Percentiles rank a stretch among this genome's conserved stretches.
phyloP scores from a whole-genome alignment of 2,113 vertebrate species.

The Mesoclemmys tuberculata region DNA sequence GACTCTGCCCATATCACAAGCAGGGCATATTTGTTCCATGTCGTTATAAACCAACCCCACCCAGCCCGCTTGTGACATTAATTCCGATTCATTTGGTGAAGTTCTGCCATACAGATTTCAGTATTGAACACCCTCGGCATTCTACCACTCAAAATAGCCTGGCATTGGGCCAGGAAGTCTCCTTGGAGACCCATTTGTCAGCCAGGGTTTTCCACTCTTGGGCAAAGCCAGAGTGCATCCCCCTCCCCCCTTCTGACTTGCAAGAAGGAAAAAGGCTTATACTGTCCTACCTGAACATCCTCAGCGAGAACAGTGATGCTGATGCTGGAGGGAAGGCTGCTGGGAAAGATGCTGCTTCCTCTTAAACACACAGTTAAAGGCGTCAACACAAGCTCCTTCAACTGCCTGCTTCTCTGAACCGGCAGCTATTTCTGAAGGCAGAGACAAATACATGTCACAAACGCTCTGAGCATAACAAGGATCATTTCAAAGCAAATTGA shows the following conservation, averaged over 20 bases:
- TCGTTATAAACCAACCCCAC: not conserved
- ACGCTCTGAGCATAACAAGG: not conserved
- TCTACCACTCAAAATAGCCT: not conserved
- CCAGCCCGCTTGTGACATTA: not conserved
- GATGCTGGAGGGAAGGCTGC: not conserved
- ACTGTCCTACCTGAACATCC: not conserved
- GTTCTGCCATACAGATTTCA: not conserved
- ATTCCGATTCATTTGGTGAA: too few species aligned
- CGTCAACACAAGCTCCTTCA: not conserved
- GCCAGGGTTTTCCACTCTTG: not conserved
- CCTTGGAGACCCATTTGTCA: not conserved
- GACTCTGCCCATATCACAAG: not conserved
- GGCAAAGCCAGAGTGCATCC: not conserved
- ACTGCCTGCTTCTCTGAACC: not conserved
- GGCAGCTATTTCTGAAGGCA: not conserved
- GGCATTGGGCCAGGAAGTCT: not conserved
- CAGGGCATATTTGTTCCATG: not conserved
- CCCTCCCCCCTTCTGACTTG: not conserved
- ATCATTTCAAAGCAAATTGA: not conserved
- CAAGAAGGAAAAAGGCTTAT: not conserved
- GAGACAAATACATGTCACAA: not conserved
- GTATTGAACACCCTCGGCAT: not conserved
- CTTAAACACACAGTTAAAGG: not conserved
- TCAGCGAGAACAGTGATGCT: not conserved
- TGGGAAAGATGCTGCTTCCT: not conserved